These are phyloP conservation scores for Drosophila suboccidentalis DNA, from an alignment of 2,888 invertebrate species.

Conservation along the genomic window DNA sequence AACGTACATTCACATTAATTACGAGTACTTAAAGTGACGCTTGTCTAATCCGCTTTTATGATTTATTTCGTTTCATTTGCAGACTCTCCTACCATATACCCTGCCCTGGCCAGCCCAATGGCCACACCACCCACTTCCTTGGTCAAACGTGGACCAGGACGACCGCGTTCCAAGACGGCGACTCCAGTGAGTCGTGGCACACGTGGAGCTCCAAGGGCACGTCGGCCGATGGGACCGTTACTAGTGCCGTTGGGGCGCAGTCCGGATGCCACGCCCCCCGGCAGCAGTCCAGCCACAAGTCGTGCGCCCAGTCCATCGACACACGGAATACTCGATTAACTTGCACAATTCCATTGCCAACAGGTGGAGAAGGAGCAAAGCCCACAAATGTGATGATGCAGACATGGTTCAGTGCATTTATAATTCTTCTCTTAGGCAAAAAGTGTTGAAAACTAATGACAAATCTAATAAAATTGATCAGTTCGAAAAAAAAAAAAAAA, in stretches of 20 bases:
- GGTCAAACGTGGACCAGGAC: slow-evolving; percentile 89
- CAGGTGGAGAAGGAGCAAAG: slow-evolving; percentile 3
- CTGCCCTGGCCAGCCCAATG: slow-evolving; percentile 35
- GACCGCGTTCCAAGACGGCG: slow-evolving; percentile 89
- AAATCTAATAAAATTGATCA: slow-evolving; percentile 21
- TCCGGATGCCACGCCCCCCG: slow-evolving; percentile 83
- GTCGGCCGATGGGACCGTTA: slow-evolving; percentile 86
- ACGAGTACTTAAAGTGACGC: slow-evolving; percentile 12
- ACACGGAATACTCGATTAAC: slow-evolving; percentile 48
- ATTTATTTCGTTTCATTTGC: slow-evolving; percentile 29
- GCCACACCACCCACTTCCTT: slow-evolving; percentile 66
- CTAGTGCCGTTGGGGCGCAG: slow-evolving; percentile 85
- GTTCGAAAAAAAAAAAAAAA: not conserved
- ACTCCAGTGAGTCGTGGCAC: slow-evolving; percentile 89
- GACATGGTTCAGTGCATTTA: slow-evolving; percentile 32
- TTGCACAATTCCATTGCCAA: slow-evolving; percentile 32
- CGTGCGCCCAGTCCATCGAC: slow-evolving; percentile 83
- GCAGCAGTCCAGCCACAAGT: slow-evolving; percentile 84
- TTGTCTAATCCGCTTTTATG: slow-evolving; percentile 12
- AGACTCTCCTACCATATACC: slow-evolving; percentile 33
- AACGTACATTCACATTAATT: slow-evolving; percentile 33
- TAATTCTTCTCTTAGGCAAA: slow-evolving; percentile 1
- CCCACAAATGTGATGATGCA: slow-evolving; percentile 26
- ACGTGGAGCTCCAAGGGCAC: slow-evolving; percentile 87
- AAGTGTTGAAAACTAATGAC: slow-evolving; percentile 15